A percentile compares a stretch with the other conserved stretches of the same genome.
Conservation (phyloP, 2,113 vertebrate genomes). For the Eulacestoma nigropectus region DNA sequence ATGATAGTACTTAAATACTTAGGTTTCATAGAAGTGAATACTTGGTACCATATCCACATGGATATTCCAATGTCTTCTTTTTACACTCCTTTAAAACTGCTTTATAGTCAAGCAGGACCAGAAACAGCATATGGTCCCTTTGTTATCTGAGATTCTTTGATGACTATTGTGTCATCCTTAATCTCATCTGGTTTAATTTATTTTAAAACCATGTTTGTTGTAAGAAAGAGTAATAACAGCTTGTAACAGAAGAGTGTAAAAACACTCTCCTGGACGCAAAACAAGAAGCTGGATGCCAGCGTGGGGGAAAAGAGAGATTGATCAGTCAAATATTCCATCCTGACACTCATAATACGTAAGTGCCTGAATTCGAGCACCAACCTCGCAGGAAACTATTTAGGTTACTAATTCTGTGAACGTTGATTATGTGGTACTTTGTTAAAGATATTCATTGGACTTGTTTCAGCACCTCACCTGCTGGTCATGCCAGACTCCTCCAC, state of each 20-base stretch:
- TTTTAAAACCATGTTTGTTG: not conserved
- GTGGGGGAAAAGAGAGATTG: not conserved
- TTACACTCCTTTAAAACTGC: not conserved
- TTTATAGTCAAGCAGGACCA: not conserved
- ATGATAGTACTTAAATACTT: not conserved
- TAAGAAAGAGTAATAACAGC: not conserved
- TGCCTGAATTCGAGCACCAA: not conserved
- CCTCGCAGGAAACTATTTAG: not conserved
- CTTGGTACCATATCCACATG: not conserved
- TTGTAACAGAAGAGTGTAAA: not conserved
- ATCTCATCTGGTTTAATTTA: not conserved
- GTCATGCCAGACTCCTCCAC: not conserved
- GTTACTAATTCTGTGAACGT: not conserved
- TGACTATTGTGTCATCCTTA: not conserved
- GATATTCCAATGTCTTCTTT: not conserved
- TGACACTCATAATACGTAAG: not conserved
- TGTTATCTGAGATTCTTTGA: not conserved
- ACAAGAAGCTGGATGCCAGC: not conserved
- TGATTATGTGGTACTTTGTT: not conserved
- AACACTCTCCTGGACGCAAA: not conserved
- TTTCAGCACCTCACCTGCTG: not conserved
- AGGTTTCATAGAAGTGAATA: not conserved
- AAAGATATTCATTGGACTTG: not conserved
- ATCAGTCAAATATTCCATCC: not conserved
- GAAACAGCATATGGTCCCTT: not conserved